Base-by-base conservation (phyloP, 2,888 invertebrate species). In the Drosophila stalkeri region DNA sequence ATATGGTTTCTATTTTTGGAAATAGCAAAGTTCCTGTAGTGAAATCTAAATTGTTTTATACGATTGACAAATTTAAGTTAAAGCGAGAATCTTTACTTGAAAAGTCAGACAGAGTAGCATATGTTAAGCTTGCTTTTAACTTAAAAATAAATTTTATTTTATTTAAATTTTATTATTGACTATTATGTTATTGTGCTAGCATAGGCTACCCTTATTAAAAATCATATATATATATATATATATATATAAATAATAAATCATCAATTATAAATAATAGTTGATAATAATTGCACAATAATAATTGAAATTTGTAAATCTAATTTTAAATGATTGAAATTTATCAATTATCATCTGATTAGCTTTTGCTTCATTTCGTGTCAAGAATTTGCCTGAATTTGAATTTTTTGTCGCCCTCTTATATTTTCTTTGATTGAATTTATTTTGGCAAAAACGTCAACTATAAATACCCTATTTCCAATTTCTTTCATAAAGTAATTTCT, bases 261-360 rank as follows among this genome's bases (percentile, higher is more conserved):
- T 44, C 6, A 6, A 44, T 16, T 16, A 47, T 8, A 46, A 3
- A 11, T 49, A 2, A 31, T 37, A 14, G 14, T n/a, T 16, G 2
- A 23, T 8, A n/a, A 49, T 31, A 27, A 27, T 27, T 27, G 5
- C 5, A 6, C 27, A 6, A 27, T 27, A 27, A 6, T 27, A 27
- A 27, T 6, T 27, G 0, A 47, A 23, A 12, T 46, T 46, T 7
- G 11, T 23, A 7, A 6, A 16, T 7, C 2, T 9, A 27, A 47
- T 18, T 49, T 6, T 2, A 12, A 49, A n/a, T 49, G 2, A 31
- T 6, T n/a, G 47, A 33, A 33, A 57, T 11, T 43, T 20, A 56
- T 56, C 20, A 23, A 44, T 57, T 57, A 44, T 57, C 11, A 35
- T 57, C 43, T 3, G 43, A 44, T 57, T 51, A 33, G 51, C 9